Conservation (phyloP, 1,140 invertebrate species). For the Drosophila watanabei region DNA sequence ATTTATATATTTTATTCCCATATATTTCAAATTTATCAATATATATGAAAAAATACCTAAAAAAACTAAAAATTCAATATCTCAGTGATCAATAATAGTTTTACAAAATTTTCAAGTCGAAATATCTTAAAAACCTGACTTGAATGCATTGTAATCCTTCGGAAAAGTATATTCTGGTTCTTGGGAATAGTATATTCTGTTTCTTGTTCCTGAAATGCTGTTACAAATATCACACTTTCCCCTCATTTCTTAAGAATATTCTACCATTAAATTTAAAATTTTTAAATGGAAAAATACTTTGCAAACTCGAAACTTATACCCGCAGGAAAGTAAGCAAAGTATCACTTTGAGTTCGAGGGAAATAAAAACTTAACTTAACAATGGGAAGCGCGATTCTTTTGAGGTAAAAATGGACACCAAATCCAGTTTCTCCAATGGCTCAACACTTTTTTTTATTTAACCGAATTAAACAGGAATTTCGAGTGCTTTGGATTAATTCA, state of each 20-base stretch:
- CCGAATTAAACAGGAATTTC: background rate
- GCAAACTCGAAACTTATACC: background rate
- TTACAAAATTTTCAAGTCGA: no score
- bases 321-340: background rate
- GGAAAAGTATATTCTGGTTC: no score
- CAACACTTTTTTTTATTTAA: background rate
- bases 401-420: background rate
- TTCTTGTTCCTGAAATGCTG: no score
- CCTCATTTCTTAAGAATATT: background rate
- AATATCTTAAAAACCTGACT: no score
- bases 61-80: no score
- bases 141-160: no score
- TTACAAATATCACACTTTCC: background rate
- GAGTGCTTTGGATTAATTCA: background rate
- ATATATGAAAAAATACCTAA: no score
- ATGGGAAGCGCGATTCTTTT: background rate
- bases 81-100: no score
- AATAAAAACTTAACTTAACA: slow-evolving; percentile 9
- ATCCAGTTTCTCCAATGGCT: background rate
- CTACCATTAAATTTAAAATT: background rate
- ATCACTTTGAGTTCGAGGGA: background rate
- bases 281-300: background rate
- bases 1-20: no score
- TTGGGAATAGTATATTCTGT: no score
- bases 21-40: no score